Evolutionary conservation across 2,113 vertebrate genomes (phyloP), one percentile per base, ranked within the genome.

Genomic region (Zapornia atra): DNA sequence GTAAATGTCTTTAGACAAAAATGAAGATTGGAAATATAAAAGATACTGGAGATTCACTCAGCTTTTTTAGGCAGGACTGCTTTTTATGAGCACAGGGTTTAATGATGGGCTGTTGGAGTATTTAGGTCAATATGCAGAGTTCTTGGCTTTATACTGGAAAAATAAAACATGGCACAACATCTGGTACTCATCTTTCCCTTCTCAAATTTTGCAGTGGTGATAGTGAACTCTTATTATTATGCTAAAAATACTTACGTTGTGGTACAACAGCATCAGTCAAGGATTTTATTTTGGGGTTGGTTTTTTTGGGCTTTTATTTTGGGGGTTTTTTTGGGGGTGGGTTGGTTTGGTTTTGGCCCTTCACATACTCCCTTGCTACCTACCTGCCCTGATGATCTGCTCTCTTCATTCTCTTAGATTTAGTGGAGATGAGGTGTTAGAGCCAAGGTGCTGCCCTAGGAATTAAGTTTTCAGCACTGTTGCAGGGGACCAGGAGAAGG

Each of bases 401-500:
- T 78, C 61, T 64, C 38, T 75, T 76, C 19, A 3, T 78, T 73
- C 73, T 92, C 63, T 1, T 21, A 20, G 61, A 4, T 69, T 68
- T 36, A 12, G 44, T 61, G 65, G 70, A 79, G 61, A 40, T 82
- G 83, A 91, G 69, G 77, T 68, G 77, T 48, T 82, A 31, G 36
- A 31, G 72, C 59, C 24, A 11, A 75, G 92, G 56, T 83, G 72
- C 42, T 89, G 38, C 90, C 21, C 68, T 71, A 92, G 92, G 72
- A 89, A 38, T 88, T 5, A 31, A 34, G 48, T 94, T 94, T 96
- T 91, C 93, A 94, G 91, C 42, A 12, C 83, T 40, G 76, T 83
- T 72, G 60, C 76, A 31, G 77, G 83, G 61, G 56, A 95, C 51
- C 60, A 38, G 69, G 83, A 60, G 94, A 22, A 75, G 80, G 28